Conservation (phyloP, 2,797 vertebrate genomes). For the Silurus lanzhouensis region DNA sequence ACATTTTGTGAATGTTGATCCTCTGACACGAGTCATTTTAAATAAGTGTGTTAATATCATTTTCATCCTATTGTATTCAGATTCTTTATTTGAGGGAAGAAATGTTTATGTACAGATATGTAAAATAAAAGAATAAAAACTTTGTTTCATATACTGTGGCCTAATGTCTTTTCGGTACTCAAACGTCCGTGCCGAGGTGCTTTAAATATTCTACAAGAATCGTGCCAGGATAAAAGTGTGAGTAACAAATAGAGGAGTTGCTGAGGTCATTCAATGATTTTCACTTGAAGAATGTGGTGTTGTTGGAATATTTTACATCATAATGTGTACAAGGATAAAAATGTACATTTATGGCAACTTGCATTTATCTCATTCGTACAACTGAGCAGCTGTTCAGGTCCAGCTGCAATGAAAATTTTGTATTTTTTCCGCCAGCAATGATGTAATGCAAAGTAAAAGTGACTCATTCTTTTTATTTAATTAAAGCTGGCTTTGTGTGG, state of each 20-base stretch:
- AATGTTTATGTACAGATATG: conserved; percentile 99
- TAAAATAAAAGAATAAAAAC: conserved; percentile 97
- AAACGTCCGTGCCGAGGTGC: not conserved
- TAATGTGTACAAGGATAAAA: no score
- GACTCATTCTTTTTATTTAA: conserved; percentile 8
- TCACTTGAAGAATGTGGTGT: not conserved
- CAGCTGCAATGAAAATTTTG: no score
- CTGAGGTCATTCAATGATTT: not conserved
- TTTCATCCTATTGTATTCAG: conserved; percentile 87
- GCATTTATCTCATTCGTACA: no score
- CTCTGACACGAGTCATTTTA: conserved; percentile 88
- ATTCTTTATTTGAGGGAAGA: conserved; percentile 87
- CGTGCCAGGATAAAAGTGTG: not conserved
- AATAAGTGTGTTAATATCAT: conserved; percentile 94
- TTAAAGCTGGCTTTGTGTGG: not conserved
- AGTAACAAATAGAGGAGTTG: not conserved
- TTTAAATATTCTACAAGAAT: not conserved
- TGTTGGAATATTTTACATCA: not conserved
- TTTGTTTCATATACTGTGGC: conserved; percentile 91
- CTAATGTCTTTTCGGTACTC: conserved; percentile 43
- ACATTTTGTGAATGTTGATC: conserved; percentile 98
- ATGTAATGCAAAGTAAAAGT: conserved; percentile 4
- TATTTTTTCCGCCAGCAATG: no score
- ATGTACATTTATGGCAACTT: no score
- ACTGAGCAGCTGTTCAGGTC: no score